Evolutionary conservation across 2,888 invertebrate genomes (phyloP).

Genomic region (Acronicta leporina): DNA sequence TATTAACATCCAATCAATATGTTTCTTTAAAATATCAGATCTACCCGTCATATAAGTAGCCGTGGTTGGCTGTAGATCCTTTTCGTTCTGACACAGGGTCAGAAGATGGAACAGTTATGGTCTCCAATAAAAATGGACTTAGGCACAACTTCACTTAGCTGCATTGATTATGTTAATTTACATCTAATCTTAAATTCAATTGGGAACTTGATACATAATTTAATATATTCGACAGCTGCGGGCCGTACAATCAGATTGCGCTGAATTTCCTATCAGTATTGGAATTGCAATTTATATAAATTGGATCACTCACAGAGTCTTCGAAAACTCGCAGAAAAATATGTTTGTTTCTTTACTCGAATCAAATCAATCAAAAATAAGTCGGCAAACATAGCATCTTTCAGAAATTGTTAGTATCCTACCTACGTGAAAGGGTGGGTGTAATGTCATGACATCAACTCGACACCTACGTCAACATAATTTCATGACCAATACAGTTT

Average conservation of each 20-base stretch:
- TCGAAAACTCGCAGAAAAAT: constrained; percentile 13
- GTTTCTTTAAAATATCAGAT: no score
- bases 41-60: no score
- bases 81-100: no score
- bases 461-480: no score
- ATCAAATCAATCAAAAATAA: neutral
- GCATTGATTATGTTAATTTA: constrained; percentile 5
- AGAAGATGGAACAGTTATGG: neutral
- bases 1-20: no score
- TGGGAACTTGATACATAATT: constrained; percentile 17
- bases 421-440: no score
- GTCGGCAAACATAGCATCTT: neutral
- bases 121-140: neutral
- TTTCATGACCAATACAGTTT: no score
- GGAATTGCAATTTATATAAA: constrained; percentile 40
- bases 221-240: constrained; percentile 33
- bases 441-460: no score
- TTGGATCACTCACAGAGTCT: constrained; percentile 19
- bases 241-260: constrained; percentile 30
- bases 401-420: no score
- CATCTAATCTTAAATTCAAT: constrained; percentile 17
- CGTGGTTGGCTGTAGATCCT: no score
- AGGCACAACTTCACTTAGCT: neutral
- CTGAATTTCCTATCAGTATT: constrained; percentile 37
- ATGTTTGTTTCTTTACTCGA: constrained; percentile 6